Evolutionary conservation across 2,797 vertebrate species (phyloP).

Genomic region (Sebastes minor): DNA sequence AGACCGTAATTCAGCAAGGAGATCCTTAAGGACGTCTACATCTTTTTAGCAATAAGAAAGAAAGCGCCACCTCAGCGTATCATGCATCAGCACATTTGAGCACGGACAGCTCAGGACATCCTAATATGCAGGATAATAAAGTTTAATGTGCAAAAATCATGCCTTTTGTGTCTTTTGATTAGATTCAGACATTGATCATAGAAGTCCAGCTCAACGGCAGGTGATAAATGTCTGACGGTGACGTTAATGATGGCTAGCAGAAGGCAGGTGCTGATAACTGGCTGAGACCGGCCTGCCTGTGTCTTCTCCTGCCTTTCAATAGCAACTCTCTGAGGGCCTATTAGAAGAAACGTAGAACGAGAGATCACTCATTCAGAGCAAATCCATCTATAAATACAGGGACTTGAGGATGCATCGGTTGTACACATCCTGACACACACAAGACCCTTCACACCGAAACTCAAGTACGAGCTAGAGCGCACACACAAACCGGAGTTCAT

Average conservation of each 20-base stretch:
- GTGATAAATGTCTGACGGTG: slow-evolving; percentile 53
- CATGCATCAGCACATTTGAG: slow-evolving; percentile 23
- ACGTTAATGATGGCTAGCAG: slow-evolving; percentile 51
- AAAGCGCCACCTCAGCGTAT: neutral
- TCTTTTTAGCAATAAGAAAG: slow-evolving; percentile 31
- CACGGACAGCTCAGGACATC: neutral
- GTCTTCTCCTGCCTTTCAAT: slow-evolving; percentile 38
- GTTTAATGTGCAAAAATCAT: slow-evolving; percentile 4
- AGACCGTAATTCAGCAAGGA: slow-evolving; percentile 51
- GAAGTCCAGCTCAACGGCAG: slow-evolving; percentile 9
- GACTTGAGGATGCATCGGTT: neutral
- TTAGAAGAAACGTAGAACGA: slow-evolving; percentile 43
- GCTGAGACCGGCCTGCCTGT: slow-evolving; percentile 3
- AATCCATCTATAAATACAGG: slow-evolving; percentile 33
- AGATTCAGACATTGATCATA: slow-evolving; percentile 33
- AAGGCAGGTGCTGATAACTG: slow-evolving; percentile 62
- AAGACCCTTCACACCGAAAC: slow-evolving; percentile 6
- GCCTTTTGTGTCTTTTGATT: slow-evolving; percentile 18
- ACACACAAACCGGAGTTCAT: slow-evolving; percentile 45
- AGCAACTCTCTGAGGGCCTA: slow-evolving; percentile 45
- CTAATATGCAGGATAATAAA: neutral
- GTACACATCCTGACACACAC: neutral
- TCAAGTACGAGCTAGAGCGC: neutral
- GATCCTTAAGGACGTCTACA: slow-evolving; percentile 42
- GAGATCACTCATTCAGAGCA: slow-evolving; percentile 24